Conservation (phyloP, 1,140 invertebrate species). For the Asbolus verrucosus region DNA sequence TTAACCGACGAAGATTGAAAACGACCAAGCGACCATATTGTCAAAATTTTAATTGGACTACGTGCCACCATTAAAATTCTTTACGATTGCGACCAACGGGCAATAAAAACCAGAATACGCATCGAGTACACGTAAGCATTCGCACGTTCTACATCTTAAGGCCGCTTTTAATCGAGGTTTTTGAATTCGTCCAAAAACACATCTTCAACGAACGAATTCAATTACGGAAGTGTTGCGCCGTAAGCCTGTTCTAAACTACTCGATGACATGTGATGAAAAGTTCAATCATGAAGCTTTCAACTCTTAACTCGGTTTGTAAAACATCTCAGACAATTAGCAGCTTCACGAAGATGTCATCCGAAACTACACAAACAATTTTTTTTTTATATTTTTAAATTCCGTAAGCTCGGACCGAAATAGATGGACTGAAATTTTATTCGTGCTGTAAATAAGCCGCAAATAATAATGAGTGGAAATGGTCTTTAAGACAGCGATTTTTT, state of each 20-base stretch:
- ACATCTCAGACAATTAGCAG: constrained; percentile 31
- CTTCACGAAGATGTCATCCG: not conserved
- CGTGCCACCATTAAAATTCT: constrained; percentile 10
- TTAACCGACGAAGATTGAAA: constrained; percentile 15
- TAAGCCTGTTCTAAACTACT: not conserved
- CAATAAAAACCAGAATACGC: constrained; percentile 1
- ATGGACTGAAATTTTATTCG: constrained; percentile 16
- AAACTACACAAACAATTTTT: constrained; percentile 15
- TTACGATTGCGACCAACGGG: constrained; percentile 8
- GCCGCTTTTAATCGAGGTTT: no score
- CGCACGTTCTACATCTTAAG: no score
- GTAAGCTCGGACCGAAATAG: constrained; percentile 9
- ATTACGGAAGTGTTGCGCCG: constrained; percentile 6
- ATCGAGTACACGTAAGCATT: no score
- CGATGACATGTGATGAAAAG: constrained; percentile 28
- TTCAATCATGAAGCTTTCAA: constrained; percentile 24
- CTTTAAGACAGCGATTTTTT: not conserved
- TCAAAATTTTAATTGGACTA: constrained; percentile 17
- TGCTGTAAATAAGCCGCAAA: constrained; percentile 14
- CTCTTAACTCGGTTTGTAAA: constrained; percentile 30
- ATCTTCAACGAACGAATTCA: constrained; percentile 15
- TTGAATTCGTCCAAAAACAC: no score
- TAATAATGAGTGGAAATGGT: not conserved
- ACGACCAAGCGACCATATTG: not conserved
- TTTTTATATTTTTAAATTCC: constrained; percentile 4